Evolutionary conservation across 2,888 invertebrate genomes (phyloP), one percentile per base, ranked within the genome.

Genomic region (Calephelis perditalis): DNA sequence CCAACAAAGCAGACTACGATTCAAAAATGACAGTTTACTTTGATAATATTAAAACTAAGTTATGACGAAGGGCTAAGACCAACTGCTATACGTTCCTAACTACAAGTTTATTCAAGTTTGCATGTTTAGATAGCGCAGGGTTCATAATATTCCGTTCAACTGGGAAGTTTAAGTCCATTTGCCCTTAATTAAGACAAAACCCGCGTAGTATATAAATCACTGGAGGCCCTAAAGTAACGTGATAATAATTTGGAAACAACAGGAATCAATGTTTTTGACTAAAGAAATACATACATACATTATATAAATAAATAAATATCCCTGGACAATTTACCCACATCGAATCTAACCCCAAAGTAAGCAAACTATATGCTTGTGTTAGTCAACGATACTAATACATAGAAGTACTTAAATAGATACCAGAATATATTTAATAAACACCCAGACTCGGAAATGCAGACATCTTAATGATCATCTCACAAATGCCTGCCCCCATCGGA

Each of bases 141-240:
- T 5, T 49, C 10, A 49, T 49, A 49, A 26, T 49, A 10, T 15
- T 49, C 9, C 26, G 15, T 49, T 49, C 9, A 49, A 49, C 49
- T 49, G 47, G 8, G 12, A 26, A 49, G 49, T 49, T 49, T 49
- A 26, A 49, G 49, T 12, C 49, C 9, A 9, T 12, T 47, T 47
- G 12, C 3, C 49, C 49, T 49, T 49, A 49, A 49, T 49, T 49
- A 49, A 49, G 49, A 26, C 12, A 49, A 47, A 26, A 47, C 47
- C 9, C 47, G 9, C 15, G 26, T 15, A 15, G 15, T 26, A 5
- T 47, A 47, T 47, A 47, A 47, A 47, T 47, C 47, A 47, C 7
- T 47, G 26, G 9, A 3, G 4, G 8, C 47, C 26, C 9, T 15
- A 15, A 15, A 9, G 8, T 47, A 15, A 15, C 15, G 11, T 0